Conservation (phyloP, 2,797 vertebrate genomes). For the Natrix natrix region DNA sequence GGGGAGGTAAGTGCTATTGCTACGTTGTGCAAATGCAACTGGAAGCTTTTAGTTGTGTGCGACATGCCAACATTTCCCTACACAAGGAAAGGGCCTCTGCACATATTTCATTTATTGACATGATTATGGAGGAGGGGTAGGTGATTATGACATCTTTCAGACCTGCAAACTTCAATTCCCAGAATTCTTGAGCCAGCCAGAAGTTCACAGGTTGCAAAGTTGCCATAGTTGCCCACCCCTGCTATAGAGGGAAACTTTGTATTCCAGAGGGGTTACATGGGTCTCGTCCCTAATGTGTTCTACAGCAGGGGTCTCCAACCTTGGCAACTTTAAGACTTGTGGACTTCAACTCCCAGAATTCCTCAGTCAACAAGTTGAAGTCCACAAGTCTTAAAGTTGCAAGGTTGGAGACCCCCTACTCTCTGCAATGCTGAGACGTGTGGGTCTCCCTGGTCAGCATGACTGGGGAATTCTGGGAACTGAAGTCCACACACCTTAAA, state of each 20-base stretch:
- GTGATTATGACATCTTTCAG: not conserved
- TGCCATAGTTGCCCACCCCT: not conserved
- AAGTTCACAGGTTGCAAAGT: not conserved
- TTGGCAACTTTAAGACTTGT: too few relatives aligned
- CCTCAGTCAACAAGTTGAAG: not conserved
- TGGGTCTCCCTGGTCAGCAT: not conserved
- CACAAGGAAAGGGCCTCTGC: not conserved
- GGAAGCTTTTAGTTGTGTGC: not conserved
- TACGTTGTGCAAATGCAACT: not conserved
- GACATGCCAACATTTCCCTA: not conserved
- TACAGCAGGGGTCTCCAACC: not conserved
- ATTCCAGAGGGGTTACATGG: not conserved
- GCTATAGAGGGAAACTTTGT: not conserved
- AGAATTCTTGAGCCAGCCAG: not conserved
- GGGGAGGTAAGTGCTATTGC: not conserved
- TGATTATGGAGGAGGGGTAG: not conserved
- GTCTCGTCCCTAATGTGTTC: not conserved
- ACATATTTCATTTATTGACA: not conserved
- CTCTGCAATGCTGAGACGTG: not conserved
- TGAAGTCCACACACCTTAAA: not conserved
- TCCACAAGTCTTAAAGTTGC: not conserved
- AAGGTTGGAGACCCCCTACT: not conserved
- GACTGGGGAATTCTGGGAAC: not conserved
- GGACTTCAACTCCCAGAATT: too few relatives aligned
- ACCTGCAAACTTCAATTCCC: not conserved